Base-by-base conservation (phyloP, 2,797 vertebrate species). In the Typhlichthys subterraneus region DNA sequence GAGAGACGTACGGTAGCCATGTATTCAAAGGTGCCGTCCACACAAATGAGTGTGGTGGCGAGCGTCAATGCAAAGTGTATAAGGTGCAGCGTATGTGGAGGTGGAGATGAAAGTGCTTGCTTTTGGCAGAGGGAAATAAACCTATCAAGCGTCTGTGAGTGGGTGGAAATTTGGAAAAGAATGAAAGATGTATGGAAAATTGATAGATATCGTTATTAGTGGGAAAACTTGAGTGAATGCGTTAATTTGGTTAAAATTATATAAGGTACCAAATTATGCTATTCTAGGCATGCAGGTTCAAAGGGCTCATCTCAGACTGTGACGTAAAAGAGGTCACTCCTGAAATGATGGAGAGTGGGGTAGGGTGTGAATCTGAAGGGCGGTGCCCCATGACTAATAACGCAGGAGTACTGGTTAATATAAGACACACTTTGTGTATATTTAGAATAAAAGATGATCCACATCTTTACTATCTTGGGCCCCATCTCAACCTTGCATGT, bases 31-130 rank as follows among this genome's bases (percentile, higher is more conserved):
- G 54, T 57, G 54, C 15, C 38, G 4, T 38, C 14, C 54, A 14
- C 51, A 53, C 33, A 38, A 8, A 38, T 7, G 33, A 5, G 33
- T n/a, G 73, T 70, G 72, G 68, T 68, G 75, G 61, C 8, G 48
- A 79, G 59, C 0, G 75, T 78, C 56, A 17, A 56, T 67, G 81
- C 29, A 79, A 88, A 85, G 89, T 89, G 87, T 79, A 73, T 75
- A 5, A 58, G 78, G 86, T 86, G 86, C 59, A 74, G 85, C 61
- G 90, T 80, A 91, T 73, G 88, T 90, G 84, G 12, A 45, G 64
- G 58, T 46, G 67, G 73, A 71, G 62, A 12, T 59, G 57, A 31
- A 69, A 38, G 79, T 31, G 38, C 5, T 23, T 31, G 57, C 47
- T 53, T 63, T 61, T 68, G 68, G 61, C 48, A 60, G 69, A 67